Conservation (phyloP, 2,113 vertebrate genomes). For the Poicephalus meyeri region DNA sequence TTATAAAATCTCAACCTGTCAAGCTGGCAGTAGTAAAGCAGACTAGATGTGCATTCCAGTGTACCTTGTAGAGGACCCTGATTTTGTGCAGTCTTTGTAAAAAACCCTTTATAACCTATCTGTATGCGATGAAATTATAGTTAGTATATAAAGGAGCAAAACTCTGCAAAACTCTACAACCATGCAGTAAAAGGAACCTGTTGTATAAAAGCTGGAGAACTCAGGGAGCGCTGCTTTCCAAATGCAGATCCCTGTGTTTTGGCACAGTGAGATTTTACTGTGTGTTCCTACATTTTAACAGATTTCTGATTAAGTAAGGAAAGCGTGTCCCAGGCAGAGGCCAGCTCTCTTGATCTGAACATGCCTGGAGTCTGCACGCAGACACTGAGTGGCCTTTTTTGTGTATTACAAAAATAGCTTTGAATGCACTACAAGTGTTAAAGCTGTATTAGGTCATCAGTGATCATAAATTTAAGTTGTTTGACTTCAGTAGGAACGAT, state of each 20-base stretch:
- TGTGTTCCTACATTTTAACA: background rate
- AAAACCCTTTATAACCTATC: background rate
- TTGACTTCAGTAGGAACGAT: background rate
- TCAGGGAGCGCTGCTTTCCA: background rate
- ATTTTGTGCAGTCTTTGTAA: background rate
- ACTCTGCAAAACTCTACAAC: background rate
- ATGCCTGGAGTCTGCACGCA: background rate
- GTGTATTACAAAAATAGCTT: background rate
- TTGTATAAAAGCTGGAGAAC: background rate
- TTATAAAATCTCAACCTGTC: background rate
- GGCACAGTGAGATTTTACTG: background rate
- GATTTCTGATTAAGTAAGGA: background rate
- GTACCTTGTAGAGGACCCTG: background rate
- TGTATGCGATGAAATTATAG: background rate
- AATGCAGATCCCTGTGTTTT: background rate
- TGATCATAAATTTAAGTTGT: background rate
- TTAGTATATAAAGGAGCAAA: background rate
- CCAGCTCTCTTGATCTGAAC: background rate
- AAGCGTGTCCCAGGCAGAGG: background rate
- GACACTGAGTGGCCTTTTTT: background rate
- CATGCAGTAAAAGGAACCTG: background rate
- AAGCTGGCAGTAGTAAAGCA: background rate
- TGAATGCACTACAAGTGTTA: background rate
- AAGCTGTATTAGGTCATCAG: background rate
- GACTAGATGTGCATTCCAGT: background rate